Base-by-base conservation (phyloP, 1,140 invertebrate species). In the Drosophila lacertosa region DNA sequence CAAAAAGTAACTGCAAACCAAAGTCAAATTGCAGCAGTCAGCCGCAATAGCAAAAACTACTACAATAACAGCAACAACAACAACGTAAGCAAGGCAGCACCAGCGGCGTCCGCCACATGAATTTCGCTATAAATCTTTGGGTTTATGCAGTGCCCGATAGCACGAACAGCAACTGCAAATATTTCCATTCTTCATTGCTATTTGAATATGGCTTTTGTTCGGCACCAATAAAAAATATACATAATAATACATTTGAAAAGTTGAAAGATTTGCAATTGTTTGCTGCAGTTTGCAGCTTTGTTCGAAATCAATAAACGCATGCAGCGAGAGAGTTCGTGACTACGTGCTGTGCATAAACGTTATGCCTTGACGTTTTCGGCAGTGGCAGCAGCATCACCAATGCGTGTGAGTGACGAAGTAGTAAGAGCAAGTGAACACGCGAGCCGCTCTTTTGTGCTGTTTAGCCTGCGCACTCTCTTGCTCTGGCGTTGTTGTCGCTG, bases 1-100 rank as follows among this genome's bases (percentile, higher is more conserved):
- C 48, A 69, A 69, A 69, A 70, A 64, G 51, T 64, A 70, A 70
- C 59, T 70, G 60, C 67, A 70, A 70, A 72, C 40, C 64, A 67
- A 72, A 67, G 42, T 72, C 48, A 72, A 72, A 72, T 72, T 70
- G 60, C 67, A 70, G 50, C 50, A 62, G 29, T 20, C 59, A 70
- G 48, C 54, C 24, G 44, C 54, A 62, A 39, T 20, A 51, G 47
- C 22, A 62, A 50, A 50, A 58, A 57, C 26, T 42, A 54, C 29
- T 54, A 64, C 44, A 71, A 53, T 22, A 53, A 64, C 33, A 63
- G 48, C 20, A 57, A 48, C 15, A 69, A 40, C 26, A 55, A 33
- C 15, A 60, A 24, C 32, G 45, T 45, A 65, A 66, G 63, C 62
- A 66, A 37, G 24, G 60, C 67, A 71, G 18, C 35, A 59, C 24